Percentiles rank a stretch among this genome's conserved stretches.
These are phyloP conservation scores for Pardosa pseudoannulata DNA, from an alignment of 2,888 invertebrate genomes.

Conservation along the genomic window DNA sequence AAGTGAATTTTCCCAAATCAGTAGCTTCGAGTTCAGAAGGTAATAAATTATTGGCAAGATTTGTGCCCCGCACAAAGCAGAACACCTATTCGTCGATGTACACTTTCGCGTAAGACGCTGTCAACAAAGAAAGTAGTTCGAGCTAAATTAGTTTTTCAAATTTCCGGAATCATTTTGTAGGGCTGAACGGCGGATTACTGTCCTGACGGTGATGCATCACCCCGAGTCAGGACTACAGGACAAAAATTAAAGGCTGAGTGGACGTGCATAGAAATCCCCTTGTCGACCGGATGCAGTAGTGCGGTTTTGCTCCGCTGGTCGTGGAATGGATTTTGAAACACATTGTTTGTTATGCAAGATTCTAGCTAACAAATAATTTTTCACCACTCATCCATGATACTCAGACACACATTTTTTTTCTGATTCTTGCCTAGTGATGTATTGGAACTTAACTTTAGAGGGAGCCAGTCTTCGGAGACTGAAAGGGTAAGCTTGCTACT, in stretches of 20 bases:
- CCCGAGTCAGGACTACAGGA: conserved; percentile 50
- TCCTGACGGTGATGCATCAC: conserved; percentile 66
- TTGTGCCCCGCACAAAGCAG: background rate
- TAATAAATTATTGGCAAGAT: conserved; percentile 69
- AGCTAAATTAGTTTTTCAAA: conserved; percentile 66
- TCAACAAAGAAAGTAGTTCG: conserved; percentile 51
- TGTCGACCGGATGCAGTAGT: conserved; percentile 54
- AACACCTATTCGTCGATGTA: conserved; percentile 9
- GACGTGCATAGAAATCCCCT: conserved; percentile 46
- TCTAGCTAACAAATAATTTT: background rate
- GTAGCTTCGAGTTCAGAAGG: conserved; percentile 36
- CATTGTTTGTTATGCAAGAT: conserved; percentile 13
- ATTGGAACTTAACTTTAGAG: background rate
- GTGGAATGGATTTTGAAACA: conserved; percentile 29
- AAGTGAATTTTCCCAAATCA: conserved; percentile 47
- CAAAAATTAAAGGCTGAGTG: conserved; percentile 54
- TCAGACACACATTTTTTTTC: background rate
- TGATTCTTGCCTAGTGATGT: background rate
- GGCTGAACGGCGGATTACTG: conserved; percentile 61
- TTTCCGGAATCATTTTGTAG: conserved; percentile 68
- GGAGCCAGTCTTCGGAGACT: too few relatives aligned
- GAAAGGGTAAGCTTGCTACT: too few relatives aligned
- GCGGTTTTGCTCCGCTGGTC: conserved; percentile 59
- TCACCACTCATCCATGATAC: background rate
- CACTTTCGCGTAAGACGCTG: conserved; percentile 46